Evolutionary conservation across 2,797 vertebrate species (phyloP), one percentile per base, ranked within the genome.

Genomic region (Eutrigla gurnardus): DNA sequence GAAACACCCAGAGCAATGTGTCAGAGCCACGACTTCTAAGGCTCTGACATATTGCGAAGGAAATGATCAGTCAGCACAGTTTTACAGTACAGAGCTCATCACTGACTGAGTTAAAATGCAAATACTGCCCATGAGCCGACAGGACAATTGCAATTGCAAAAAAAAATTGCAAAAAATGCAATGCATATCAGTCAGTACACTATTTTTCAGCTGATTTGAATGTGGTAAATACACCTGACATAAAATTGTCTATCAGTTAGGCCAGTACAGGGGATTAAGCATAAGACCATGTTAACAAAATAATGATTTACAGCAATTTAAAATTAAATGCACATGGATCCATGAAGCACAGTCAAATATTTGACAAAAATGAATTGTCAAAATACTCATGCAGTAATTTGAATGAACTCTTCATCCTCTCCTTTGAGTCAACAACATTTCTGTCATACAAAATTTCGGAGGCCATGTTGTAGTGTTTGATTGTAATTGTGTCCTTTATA

Each of bases 51-150:
- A 82, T 81, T 81, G 68, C 75, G 58, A 52, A 82, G 74, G 84
- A 91, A 90, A 63, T 86, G 85, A 90, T 87, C 88, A 89, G 90
- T 92, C 90, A 89, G 86, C 89, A 86, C 65, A 81, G 76, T 91
- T 81, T 82, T 73, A 80, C 70, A 78, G 74, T 40, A 35, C 63
- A 68, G 75, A 47, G 52, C 68, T 87, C 86, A 76, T 88, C 67
- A 80, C 81, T 64, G 70, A 74, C 67, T 57, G 68, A 72, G 64
- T 79, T 80, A 47, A 89, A 88, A 90, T 87, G 78, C 75, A 86
- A 85, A 88, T 79, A 58, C 46, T 75, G 73, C 40, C 73, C 35
- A 39, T 36, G 55, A 70, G 66, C 75, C 85, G 60, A 78, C 62
- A 86, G 78, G 68, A 87, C 75, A 43, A 62, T 58, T 40, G 45